phyloP scores from a whole-genome alignment of 2,797 vertebrate genomes.

The Cryptoblepharus egeriae region DNA sequence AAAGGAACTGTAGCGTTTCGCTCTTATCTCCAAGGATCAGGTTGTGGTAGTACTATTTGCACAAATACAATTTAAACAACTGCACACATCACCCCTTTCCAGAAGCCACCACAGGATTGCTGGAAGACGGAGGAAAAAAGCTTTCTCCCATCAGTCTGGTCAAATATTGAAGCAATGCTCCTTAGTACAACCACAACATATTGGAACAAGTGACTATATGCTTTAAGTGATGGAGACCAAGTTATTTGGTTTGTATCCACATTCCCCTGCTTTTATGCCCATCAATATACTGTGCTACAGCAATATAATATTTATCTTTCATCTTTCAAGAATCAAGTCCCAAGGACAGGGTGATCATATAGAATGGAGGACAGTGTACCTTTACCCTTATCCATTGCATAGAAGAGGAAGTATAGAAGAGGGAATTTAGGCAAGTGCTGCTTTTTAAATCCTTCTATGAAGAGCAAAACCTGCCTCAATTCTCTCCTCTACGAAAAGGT shows the following conservation, averaged over 20 bases:
- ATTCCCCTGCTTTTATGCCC: neutral
- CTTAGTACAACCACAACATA: neutral
- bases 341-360: too few relatives aligned
- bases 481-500: too few relatives aligned
- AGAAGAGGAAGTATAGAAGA: too few relatives aligned
- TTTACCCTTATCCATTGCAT: too few relatives aligned
- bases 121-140: conserved; percentile 42
- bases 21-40: conserved; percentile 26
- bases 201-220: conserved; percentile 25
- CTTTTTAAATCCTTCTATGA: too few relatives aligned
- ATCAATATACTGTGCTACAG: conserved; percentile 1
- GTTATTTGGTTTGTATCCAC: neutral
- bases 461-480: too few relatives aligned
- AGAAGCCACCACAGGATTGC: conserved; percentile 42
- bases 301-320: conserved; percentile 8
- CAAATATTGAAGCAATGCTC: conserved; percentile 33
- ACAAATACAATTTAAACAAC: conserved; percentile 61
- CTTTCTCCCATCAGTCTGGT: conserved; percentile 10
- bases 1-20: conserved; percentile 50
- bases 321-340: neutral
- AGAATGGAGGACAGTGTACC: too few relatives aligned
- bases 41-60: conserved; percentile 51
- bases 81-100: conserved; percentile 58
- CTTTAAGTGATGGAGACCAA: conserved; percentile 12
- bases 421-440: too few relatives aligned